Conservation (phyloP, 2,797 vertebrate genomes). For the Fratercula arctica region DNA sequence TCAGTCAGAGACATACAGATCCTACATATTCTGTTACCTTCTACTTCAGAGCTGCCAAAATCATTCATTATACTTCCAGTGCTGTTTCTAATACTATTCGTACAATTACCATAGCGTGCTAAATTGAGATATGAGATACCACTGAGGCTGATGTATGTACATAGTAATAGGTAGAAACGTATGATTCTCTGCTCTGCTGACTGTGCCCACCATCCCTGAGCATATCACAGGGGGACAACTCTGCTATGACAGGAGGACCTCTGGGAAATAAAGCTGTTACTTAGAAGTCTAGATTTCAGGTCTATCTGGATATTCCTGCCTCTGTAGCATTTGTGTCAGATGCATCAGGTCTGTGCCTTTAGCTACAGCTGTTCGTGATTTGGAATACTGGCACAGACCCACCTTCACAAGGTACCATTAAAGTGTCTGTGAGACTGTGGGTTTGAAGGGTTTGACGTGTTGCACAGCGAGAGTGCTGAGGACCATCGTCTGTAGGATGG, state of each 20-base stretch:
- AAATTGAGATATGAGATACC: not conserved
- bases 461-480: not conserved
- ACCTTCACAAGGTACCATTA: not conserved
- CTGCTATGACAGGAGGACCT: not conserved
- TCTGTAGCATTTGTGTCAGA: not conserved
- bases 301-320: not conserved
- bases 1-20: slow-evolving; percentile 73
- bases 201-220: not conserved
- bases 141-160: not conserved
- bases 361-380: not conserved
- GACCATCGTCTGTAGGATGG: not conserved
- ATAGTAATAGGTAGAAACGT: not conserved
- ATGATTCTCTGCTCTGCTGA: not conserved
- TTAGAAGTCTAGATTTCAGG: not conserved
- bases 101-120: not conserved
- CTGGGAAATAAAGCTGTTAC: not conserved
- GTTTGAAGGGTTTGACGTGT: not conserved
- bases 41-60: slow-evolving; percentile 57
- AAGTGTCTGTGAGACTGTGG: not conserved
- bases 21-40: slow-evolving; percentile 63
- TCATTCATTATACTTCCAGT: slow-evolving; percentile 38
- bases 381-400: not conserved
- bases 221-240: not conserved
- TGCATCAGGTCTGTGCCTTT: not conserved
- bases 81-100: not conserved